phyloP scores from a whole-genome alignment of 30 jellyfish, hydroid and myxozoan species.

The Turritopsis dohrnii region DNA sequence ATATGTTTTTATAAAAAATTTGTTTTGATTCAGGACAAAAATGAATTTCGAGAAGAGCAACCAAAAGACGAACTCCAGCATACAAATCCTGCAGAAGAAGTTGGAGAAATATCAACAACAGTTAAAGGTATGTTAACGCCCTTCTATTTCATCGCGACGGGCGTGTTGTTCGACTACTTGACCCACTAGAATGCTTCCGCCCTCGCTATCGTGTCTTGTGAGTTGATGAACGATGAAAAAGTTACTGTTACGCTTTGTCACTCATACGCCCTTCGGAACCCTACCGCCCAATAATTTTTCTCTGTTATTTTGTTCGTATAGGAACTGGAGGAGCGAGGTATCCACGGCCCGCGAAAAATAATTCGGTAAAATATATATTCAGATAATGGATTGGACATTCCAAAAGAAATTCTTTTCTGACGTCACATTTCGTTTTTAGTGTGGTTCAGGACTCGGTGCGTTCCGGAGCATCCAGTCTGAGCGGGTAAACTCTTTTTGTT shows the following conservation, averaged over 20 bases:
- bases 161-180: too few species aligned
- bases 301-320: slow-evolving; percentile 16
- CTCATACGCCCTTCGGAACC: too few species aligned
- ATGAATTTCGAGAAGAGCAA: slow-evolving; percentile 70
- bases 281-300: too few species aligned
- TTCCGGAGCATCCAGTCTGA: slow-evolving; percentile 92
- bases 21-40: slow-evolving; percentile 42
- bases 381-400: neutral
- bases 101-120: slow-evolving; percentile 72
- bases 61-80: slow-evolving; percentile 79
- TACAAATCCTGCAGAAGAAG: slow-evolving; percentile 58
- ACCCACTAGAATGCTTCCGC: too few species aligned
- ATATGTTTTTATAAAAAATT: neutral
- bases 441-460: slow-evolving; percentile 93
- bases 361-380: slow-evolving; percentile 46
- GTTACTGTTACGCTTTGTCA: too few species aligned
- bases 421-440: slow-evolving; percentile 21
- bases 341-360: slow-evolving; percentile 83
- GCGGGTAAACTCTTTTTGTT: too few species aligned
- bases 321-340: slow-evolving; percentile 87
- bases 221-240: too few species aligned
- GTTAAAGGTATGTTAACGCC: too few species aligned
- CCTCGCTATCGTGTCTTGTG: too few species aligned
- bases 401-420: neutral
- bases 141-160: too few species aligned